A percentile compares a stretch with the other conserved stretches of the same genome.
These are phyloP conservation scores for Laticauda colubrina DNA, from an alignment of 2,113 vertebrate genomes.

Conservation along the genomic window DNA sequence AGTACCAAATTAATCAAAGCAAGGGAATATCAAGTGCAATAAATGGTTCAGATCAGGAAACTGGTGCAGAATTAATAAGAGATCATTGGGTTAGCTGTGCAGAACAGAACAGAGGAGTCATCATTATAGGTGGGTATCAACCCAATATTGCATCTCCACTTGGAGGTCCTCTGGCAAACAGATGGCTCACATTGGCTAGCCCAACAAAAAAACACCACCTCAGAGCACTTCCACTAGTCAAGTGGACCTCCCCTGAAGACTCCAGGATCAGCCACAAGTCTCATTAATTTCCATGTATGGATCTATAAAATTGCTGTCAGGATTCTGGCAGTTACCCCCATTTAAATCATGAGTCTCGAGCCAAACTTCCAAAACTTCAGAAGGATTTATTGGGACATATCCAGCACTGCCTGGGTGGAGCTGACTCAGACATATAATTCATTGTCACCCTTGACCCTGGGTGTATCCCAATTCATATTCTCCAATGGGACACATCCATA, in stretches of 20 bases:
- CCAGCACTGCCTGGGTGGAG: no score
- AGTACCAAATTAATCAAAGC: slow-evolving; percentile 38
- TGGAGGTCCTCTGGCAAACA: background rate
- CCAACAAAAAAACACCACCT: background rate
- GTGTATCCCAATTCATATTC: no score
- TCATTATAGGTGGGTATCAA: background rate
- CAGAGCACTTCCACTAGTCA: background rate
- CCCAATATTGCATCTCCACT: background rate
- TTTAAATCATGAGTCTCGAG: no score
- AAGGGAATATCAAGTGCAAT: background rate
- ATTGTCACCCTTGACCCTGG: no score
- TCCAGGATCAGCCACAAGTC: background rate
- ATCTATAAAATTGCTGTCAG: background rate
- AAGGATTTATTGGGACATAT: no score
- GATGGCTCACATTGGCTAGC: background rate
- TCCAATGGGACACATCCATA: no score
- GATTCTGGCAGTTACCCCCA: no score
- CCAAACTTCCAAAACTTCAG: no score
- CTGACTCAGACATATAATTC: no score
- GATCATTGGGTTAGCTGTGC: background rate
- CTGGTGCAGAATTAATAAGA: slow-evolving; percentile 20
- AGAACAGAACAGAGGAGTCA: background rate
- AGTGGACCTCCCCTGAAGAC: background rate
- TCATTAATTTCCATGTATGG: background rate
- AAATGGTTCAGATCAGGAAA: slow-evolving; percentile 16